Conservation (phyloP, 2,113 vertebrate species). For the Muntiacus muntjak region DNA sequence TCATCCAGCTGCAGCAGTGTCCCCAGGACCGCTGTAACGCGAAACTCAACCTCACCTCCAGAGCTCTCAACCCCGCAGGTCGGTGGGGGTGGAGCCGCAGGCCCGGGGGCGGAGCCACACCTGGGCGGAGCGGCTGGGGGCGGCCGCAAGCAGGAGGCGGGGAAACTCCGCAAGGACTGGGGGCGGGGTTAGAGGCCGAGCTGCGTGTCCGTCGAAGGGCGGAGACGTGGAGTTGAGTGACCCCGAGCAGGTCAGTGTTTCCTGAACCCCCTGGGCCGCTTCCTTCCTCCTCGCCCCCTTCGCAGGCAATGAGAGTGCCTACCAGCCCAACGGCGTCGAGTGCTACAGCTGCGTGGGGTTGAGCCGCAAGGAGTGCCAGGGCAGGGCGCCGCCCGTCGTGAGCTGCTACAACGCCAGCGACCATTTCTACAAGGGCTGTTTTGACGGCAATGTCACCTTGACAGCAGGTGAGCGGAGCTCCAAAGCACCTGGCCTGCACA, state of each 20-base stretch:
- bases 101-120: neutral
- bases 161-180: rapidly evolving
- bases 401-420: conserved; percentile 73
- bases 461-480: conserved; percentile 60
- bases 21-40: conserved; percentile 69
- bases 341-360: conserved; percentile 76
- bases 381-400: conserved; percentile 40
- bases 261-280: rapidly evolving
- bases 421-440: conserved; percentile 66
- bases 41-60: conserved; percentile 66
- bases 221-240: no score
- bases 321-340: conserved; percentile 58
- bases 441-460: conserved; percentile 76
- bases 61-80: conserved; percentile 62
- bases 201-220: rapidly evolving
- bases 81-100: neutral
- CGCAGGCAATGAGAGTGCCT: conserved; percentile 66
- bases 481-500: neutral
- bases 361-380: conserved; percentile 57
- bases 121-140: neutral
- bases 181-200: neutral
- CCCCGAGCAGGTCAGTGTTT: rapidly evolving
- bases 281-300: neutral
- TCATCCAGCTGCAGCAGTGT: conserved; percentile 75
- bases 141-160: neutral